A percentile compares a stretch with the other conserved stretches of the same genome.
These are phyloP conservation scores for Cheilosia pagana DNA, from an alignment of 2,888 invertebrate species.

Conservation along the genomic window DNA sequence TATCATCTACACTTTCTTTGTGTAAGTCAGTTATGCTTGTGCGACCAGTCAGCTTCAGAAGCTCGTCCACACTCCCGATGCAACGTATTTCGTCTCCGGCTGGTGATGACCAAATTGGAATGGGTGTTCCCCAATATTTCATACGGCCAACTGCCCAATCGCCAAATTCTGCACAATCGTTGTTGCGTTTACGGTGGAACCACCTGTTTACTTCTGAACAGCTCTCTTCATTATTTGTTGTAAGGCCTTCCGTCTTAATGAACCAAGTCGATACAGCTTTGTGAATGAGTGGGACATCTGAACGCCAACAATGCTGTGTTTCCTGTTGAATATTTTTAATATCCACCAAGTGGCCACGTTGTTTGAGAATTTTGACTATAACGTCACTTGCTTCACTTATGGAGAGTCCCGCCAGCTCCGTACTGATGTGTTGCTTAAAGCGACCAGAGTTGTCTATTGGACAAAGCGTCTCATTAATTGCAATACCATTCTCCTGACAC, in stretches of 20 bases:
- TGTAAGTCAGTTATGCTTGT: constrained; percentile 93
- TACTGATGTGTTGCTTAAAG: constrained; percentile 90
- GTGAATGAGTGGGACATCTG: constrained; percentile 97
- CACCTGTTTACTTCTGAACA: constrained; percentile 93
- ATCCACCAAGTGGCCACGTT: constrained; percentile 88
- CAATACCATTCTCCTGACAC: constrained; percentile 89
- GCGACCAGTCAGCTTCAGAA: constrained; percentile 90
- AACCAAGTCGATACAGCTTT: constrained; percentile 99
- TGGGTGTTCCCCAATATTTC: constrained; percentile 98
- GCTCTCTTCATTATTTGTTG: constrained; percentile 90
- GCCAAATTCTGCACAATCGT: constrained; percentile 86
- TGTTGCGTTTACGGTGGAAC: constrained; percentile 91
- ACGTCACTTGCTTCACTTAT: constrained; percentile 98
- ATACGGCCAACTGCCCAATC: constrained; percentile 98
- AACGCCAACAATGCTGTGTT: constrained; percentile 98
- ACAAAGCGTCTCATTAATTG: constrained; percentile 94
- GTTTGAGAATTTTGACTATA: constrained; percentile 92
- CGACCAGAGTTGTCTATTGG: constrained; percentile 95
- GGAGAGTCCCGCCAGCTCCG: constrained; percentile 93
- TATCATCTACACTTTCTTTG: constrained; percentile 94
- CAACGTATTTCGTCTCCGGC: constrained; percentile 95
- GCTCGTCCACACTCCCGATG: constrained; percentile 94
- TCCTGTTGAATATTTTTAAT: constrained; percentile 91
- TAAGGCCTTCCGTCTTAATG: constrained; percentile 93
- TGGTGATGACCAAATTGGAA: constrained; percentile 96